A percentile compares a stretch with the other conserved stretches of the same genome.
These are phyloP conservation scores for Cistogaster globosa DNA, from an alignment of 2,888 invertebrate species.

Conservation along the genomic window DNA sequence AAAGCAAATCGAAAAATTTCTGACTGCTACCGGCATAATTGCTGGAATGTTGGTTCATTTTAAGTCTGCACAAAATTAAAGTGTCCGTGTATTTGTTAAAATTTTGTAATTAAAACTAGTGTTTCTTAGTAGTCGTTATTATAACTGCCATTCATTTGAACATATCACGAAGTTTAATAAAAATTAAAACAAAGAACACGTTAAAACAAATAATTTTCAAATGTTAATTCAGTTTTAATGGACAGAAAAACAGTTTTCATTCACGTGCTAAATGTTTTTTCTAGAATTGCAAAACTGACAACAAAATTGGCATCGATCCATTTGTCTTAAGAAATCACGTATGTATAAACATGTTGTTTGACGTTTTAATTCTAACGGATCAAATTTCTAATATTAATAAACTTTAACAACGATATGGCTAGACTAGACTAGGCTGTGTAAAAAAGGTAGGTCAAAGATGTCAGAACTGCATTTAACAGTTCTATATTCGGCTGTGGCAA, in stretches of 20 bases:
- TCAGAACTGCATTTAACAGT: no score
- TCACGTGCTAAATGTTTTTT: conserved; percentile 38
- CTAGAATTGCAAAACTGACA: conserved; percentile 31
- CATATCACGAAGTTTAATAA: conserved; percentile 52
- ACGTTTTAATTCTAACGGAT: conserved; percentile 44
- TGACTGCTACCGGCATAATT: conserved; percentile 40
- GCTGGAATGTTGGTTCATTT: conserved; percentile 5
- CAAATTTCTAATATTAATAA: no score
- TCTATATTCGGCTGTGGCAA: no score
- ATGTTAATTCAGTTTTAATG: conserved; percentile 43
- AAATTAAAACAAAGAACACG: not conserved
- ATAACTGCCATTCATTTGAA: conserved; percentile 56
- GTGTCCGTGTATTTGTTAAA: not conserved
- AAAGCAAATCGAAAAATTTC: conserved; percentile 40
- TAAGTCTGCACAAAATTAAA: not conserved
- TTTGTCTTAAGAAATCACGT: conserved; percentile 39
- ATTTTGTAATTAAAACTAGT: not conserved
- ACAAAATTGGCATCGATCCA: conserved; percentile 46
- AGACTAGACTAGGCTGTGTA: no score
- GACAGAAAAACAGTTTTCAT: conserved; percentile 53
- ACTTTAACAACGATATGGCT: no score
- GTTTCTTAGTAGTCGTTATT: conserved; percentile 47
- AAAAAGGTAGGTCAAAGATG: no score
- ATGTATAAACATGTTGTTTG: not conserved
- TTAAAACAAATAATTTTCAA: conserved; percentile 35